These are phyloP conservation scores for Cardiocondyla obscurior DNA, from an alignment of 1,140 invertebrate species.

Conservation along the genomic window DNA sequence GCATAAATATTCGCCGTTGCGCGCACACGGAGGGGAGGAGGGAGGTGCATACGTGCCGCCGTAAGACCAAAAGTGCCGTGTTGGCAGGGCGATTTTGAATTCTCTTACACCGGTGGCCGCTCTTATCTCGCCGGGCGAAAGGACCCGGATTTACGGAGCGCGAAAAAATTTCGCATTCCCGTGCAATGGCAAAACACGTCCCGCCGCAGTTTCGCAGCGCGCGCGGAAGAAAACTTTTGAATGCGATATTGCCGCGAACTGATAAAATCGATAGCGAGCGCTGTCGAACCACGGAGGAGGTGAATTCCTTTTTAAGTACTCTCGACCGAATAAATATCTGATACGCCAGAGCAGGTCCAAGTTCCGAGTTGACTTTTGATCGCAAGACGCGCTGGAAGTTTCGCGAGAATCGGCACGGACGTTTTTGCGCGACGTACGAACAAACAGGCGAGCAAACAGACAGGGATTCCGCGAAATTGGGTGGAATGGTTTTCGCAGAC, in stretches of 20 bases:
- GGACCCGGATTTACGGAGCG: constrained; percentile 47
- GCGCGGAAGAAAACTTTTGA: not conserved
- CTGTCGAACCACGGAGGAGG: not conserved
- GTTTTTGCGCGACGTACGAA: constrained; percentile 8
- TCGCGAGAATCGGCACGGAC: constrained; percentile 8
- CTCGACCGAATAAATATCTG: not conserved
- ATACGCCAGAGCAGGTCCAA: not conserved
- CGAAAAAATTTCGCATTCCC: constrained; percentile 1
- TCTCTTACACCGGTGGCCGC: constrained; percentile 10
- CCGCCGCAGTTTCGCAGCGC: not conserved
- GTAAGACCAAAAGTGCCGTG: constrained; percentile 54
- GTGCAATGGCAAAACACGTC: not conserved
- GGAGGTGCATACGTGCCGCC: constrained; percentile 36
- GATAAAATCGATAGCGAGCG: not conserved
- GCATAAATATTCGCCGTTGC: constrained; percentile 59
- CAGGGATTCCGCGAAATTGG: constrained; percentile 7
- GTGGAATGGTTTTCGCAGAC: not conserved
- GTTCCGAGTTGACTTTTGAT: constrained; percentile 31
- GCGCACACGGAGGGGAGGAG: not conserved
- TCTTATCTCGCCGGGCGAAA: constrained; percentile 20
- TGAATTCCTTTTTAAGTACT: not conserved
- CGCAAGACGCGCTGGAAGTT: constrained; percentile 6
- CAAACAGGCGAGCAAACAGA: constrained; percentile 21
- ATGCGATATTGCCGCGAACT: not conserved
- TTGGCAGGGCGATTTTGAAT: constrained; percentile 53